These are phyloP conservation scores for Mimas tiliae DNA, from an alignment of 2,888 invertebrate genomes.

Conservation along the genomic window DNA sequence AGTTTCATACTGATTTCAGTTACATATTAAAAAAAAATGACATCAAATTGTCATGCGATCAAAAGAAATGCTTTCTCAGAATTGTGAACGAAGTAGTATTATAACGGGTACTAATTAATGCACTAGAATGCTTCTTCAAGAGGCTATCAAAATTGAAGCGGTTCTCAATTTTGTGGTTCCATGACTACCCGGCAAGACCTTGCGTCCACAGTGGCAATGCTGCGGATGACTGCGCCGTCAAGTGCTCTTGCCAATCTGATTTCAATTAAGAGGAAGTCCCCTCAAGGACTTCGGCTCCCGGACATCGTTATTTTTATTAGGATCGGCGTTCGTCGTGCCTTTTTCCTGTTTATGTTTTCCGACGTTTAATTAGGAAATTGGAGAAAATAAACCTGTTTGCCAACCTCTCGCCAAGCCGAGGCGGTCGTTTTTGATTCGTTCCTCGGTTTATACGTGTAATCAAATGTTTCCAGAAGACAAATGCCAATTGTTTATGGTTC, in stretches of 20 bases:
- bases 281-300: slow-evolving; percentile 52
- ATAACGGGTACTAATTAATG: not conserved
- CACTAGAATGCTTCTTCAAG: not conserved
- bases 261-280: slow-evolving; percentile 48
- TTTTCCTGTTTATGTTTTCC: slow-evolving; percentile 49
- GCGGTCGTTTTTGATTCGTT: slow-evolving; percentile 1
- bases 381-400: slow-evolving; percentile 33
- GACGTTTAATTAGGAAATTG: slow-evolving; percentile 43
- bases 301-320: slow-evolving; percentile 55
- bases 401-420: slow-evolving; percentile 38
- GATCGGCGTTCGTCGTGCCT: slow-evolving; percentile 41
- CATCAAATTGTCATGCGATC: too few species aligned
- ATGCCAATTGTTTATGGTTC: slow-evolving; percentile 18
- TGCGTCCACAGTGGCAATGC: slow-evolving; percentile 13
- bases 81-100: not conserved
- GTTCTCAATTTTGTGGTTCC: slow-evolving; percentile 9
- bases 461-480: slow-evolving; percentile 19
- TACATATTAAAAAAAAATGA: too few species aligned
- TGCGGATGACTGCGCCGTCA: slow-evolving; percentile 48
- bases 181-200: slow-evolving; percentile 5
- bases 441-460: slow-evolving; percentile 18
- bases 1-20: too few species aligned
- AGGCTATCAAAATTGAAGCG: not conserved
- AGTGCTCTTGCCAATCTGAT: slow-evolving; percentile 52
- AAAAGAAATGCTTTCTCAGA: too few species aligned